Evolutionary conservation across 2,797 vertebrate genomes (phyloP).

Genomic region (Enteromius thamalakanensis): DNA sequence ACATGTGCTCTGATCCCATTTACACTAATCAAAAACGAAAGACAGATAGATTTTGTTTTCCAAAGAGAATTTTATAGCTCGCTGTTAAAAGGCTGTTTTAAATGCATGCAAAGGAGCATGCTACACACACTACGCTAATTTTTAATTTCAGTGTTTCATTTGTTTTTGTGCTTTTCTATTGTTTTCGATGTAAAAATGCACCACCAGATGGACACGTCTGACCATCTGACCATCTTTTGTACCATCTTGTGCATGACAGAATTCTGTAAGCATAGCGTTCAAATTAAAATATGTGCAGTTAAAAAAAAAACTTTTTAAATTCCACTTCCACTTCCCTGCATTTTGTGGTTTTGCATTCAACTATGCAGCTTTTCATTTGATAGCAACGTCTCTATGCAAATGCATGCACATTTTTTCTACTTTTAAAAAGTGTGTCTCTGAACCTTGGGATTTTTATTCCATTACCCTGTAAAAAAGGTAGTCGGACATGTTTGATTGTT

Average conservation of each 20-base stretch:
- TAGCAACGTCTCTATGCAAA: not conserved
- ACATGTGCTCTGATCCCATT: slow-evolving; percentile 14
- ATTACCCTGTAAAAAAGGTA: not conserved
- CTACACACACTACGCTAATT: not conserved
- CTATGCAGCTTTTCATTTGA: not conserved
- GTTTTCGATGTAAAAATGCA: not conserved
- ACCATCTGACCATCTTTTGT: not conserved
- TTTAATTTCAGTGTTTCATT: not conserved
- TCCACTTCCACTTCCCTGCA: not conserved
- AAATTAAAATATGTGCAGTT: not conserved
- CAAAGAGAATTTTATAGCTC: not conserved
- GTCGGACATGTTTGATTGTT: not conserved
- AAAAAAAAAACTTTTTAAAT: not conserved
- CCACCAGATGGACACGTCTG: not conserved
- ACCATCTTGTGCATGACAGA: not conserved
- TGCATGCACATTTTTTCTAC: not conserved
- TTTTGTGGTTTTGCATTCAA: not conserved
- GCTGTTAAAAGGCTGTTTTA: not conserved
- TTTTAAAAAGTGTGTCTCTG: not conserved
- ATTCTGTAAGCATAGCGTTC: not conserved
- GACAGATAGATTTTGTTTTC: not conserved
- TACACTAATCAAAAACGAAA: not conserved
- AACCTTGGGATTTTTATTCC: not conserved
- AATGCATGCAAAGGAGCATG: not conserved
- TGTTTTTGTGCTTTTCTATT: not conserved